Percentiles rank a stretch among this genome's conserved stretches.
phyloP scores from a whole-genome alignment of 2,797 vertebrate genomes.

The Synanceia verrucosa region DNA sequence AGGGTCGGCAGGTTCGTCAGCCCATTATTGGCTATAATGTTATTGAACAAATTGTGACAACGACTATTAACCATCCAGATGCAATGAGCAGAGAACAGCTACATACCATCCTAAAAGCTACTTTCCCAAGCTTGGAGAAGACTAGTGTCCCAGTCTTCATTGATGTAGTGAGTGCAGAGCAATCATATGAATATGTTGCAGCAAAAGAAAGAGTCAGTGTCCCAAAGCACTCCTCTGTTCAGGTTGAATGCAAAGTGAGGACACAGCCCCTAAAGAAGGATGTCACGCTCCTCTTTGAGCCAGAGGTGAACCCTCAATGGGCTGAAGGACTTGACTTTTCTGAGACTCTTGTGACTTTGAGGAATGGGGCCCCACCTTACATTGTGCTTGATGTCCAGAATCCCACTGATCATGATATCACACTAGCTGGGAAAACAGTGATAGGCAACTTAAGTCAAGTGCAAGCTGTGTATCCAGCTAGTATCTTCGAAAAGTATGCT shows the following conservation, averaged over 20 bases:
- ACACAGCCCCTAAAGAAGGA: conserved; percentile 1
- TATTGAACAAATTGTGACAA: neutral
- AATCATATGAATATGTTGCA: neutral
- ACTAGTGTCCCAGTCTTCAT: no score
- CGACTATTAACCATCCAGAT: no score
- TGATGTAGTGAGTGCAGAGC: neutral
- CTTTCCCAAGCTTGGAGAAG: neutral
- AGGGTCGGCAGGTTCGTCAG: neutral
- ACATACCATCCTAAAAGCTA: no score
- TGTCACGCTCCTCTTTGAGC: conserved; percentile 16
- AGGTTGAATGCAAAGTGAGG: conserved; percentile 11
- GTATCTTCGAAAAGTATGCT: neutral
- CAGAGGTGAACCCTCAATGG: conserved; percentile 27
- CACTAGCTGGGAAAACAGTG: neutral
- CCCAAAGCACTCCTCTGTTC: neutral
- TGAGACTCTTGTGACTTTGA: neutral
- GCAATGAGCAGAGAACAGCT: no score
- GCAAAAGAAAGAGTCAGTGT: conserved; percentile 5
- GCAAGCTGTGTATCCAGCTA: neutral
- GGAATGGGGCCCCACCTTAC: neutral
- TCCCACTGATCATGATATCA: conserved; percentile 16
- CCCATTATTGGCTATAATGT: neutral
- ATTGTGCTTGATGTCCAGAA: conserved; percentile 22
- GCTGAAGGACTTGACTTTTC: conserved; percentile 25
- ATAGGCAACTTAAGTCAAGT: neutral